Conservation (phyloP, 1,140 invertebrate genomes). For the Brachionus koreanus region DNA sequence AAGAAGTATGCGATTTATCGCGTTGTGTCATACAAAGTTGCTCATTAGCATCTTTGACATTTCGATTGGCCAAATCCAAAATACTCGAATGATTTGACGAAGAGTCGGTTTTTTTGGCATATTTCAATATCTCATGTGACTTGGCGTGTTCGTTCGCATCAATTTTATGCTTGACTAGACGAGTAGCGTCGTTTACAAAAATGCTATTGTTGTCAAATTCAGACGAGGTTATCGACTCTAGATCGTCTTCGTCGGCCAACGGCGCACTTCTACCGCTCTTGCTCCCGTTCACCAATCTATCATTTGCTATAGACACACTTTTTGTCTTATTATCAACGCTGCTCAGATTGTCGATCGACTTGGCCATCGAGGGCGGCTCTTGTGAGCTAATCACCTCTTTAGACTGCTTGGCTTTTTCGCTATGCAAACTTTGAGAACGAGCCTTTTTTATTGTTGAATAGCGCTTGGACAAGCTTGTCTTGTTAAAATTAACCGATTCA, state of each 20-base stretch:
- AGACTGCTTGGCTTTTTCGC: background rate
- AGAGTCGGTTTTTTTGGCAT: background rate
- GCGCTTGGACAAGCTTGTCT: background rate
- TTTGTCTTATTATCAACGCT: background rate
- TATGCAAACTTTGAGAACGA: background rate
- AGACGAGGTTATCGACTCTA: background rate
- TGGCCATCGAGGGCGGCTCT: background rate
- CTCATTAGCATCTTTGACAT: background rate
- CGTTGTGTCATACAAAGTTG: background rate
- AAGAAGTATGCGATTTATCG: background rate
- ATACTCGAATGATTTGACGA: background rate
- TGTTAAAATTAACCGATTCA: conserved; percentile 6
- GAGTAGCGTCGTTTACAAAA: background rate
- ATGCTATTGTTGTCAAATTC: background rate
- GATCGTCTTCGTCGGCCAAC: background rate
- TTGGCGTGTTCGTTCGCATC: background rate
- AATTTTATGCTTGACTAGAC: background rate
- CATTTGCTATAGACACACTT: background rate
- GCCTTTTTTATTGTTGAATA: conserved; percentile 35
- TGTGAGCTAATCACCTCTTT: background rate
- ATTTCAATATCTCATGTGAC: background rate
- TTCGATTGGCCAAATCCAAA: background rate
- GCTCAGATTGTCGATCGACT: background rate
- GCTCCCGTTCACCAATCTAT: background rate
- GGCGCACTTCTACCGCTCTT: background rate